Evolutionary conservation across 2,113 vertebrate genomes (phyloP).

Genomic region (Microcebus murinus): DNA sequence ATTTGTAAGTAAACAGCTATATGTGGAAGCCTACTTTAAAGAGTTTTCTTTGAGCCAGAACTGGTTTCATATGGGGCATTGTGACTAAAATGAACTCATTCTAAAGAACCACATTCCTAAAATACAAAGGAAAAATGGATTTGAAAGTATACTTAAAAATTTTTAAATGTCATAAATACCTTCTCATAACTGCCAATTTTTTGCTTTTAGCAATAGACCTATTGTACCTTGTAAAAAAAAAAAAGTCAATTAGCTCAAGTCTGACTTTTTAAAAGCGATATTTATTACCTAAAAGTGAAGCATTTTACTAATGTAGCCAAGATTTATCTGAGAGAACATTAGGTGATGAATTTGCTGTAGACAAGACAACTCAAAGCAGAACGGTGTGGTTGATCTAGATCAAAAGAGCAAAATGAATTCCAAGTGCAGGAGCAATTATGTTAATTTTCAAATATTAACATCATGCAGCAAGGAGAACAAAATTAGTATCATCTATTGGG

Average conservation of each 20-base stretch:
- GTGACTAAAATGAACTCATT: neutral
- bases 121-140: neutral
- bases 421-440: neutral
- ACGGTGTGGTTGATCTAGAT: neutral
- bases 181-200: neutral
- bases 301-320: neutral
- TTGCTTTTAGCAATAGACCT: constrained; percentile 1
- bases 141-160: neutral
- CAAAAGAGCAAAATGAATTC: neutral
- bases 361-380: neutral
- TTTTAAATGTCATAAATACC: neutral
- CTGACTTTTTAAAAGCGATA: neutral
- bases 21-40: neutral
- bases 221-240: neutral
- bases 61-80: neutral
- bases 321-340: neutral
- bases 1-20: neutral
- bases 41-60: neutral
- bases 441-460: neutral
- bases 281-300: neutral
- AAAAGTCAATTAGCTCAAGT: neutral
- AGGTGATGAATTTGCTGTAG: neutral
- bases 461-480: neutral
- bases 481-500: neutral
- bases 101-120: neutral